These are phyloP conservation scores for Parauchenoglanis punctatus DNA, from an alignment of 2,797 vertebrate species.

Conservation along the genomic window DNA sequence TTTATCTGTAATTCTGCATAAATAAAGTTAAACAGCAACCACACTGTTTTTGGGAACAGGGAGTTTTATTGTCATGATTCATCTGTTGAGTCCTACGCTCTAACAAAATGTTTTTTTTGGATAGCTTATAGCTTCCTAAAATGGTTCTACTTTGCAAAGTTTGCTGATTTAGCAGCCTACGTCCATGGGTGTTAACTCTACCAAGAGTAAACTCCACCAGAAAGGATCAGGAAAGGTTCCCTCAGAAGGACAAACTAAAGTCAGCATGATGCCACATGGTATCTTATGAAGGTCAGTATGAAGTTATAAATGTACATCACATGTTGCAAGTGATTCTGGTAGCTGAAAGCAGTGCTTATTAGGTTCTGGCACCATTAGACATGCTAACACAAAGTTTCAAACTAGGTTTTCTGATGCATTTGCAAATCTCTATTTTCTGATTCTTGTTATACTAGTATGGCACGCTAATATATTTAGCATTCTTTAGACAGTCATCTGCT, in stretches of 20 bases:
- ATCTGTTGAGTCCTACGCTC: neutral
- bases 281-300: neutral
- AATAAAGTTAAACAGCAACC: conserved; percentile 25
- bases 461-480: neutral
- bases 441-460: neutral
- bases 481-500: neutral
- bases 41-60: neutral
- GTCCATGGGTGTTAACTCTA: neutral
- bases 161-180: neutral
- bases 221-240: neutral
- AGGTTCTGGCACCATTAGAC: neutral
- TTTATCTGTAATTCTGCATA: conserved; percentile 22
- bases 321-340: neutral
- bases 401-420: neutral
- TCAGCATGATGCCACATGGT: neutral
- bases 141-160: neutral
- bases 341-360: neutral
- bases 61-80: conserved; percentile 8
- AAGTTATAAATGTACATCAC: too few relatives aligned
- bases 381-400: neutral
- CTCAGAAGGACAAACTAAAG: neutral
- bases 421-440: neutral
- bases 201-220: neutral
- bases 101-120: neutral
- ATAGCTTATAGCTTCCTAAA: neutral